phyloP scores from a whole-genome alignment of 2,113 vertebrate species.

The Okapia johnstoni region DNA sequence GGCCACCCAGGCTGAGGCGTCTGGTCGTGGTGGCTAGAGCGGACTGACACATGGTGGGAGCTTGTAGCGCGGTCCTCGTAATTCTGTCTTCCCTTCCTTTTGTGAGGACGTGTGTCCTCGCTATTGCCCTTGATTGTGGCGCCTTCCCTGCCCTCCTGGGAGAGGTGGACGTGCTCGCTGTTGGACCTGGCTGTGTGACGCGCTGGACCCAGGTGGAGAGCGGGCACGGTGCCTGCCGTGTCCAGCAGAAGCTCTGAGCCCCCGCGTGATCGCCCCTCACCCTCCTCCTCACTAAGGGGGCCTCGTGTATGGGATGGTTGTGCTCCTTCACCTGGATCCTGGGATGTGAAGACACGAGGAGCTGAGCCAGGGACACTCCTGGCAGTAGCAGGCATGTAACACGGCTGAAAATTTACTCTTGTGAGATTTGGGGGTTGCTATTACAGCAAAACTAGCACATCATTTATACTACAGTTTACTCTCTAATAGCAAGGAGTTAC shows the following conservation, averaged over 20 bases:
- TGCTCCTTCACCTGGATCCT: neutral
- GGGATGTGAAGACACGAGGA: neutral
- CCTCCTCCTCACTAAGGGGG: neutral
- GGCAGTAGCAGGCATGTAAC: neutral
- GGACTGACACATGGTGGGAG: neutral
- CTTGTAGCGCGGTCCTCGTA: neutral
- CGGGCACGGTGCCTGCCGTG: neutral
- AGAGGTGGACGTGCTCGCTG: neutral
- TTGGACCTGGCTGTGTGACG: neutral
- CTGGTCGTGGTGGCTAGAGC: accelerated
- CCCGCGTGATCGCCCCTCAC: neutral
- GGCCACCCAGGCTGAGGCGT: neutral
- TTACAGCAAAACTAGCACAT: neutral
- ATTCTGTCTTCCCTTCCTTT: neutral
- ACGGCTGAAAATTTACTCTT: neutral
- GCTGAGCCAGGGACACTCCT: neutral
- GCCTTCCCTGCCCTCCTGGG: neutral
- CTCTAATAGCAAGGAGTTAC: neutral
- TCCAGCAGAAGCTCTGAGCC: neutral
- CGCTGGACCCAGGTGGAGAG: neutral
- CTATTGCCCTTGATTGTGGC: neutral
- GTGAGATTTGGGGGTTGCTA: neutral
- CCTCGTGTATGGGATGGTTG: too few species aligned
- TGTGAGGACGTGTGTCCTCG: neutral
- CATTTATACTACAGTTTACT: neutral